phyloP scores from a whole-genome alignment of 2,113 vertebrate species.

The Campylomormyrus tamandua region DNA sequence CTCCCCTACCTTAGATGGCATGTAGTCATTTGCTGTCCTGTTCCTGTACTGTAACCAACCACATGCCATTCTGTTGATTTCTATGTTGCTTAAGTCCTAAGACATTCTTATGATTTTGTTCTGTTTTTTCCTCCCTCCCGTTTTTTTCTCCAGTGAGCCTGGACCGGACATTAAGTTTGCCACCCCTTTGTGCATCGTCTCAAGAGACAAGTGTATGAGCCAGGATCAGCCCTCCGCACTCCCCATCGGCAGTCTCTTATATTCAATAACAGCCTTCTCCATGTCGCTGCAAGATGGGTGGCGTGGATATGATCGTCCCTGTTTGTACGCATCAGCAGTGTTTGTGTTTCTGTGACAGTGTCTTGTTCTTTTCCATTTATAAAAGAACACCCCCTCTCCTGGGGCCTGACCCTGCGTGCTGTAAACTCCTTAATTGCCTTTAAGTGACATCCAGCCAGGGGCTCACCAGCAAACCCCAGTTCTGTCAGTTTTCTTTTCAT shows the following conservation, averaged over 20 bases:
- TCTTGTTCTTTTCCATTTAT: conserved; percentile 47
- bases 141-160: conserved; percentile 34
- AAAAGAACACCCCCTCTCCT: conserved; percentile 53
- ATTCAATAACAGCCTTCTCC: conserved; percentile 38
- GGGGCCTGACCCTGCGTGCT: conserved; percentile 48
- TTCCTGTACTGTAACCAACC: conserved; percentile 16
- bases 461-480: conserved; percentile 24
- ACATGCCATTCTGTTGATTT: conserved; percentile 15
- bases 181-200: conserved; percentile 18
- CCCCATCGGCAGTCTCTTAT: conserved; percentile 42
- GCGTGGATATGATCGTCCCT: conserved; percentile 56
- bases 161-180: conserved; percentile 29
- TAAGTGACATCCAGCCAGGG: conserved; percentile 38
- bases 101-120: conserved; percentile 12
- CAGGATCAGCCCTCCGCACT: conserved; percentile 28
- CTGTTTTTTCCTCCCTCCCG: background rate
- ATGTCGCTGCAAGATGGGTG: conserved; percentile 62
- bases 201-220: background rate
- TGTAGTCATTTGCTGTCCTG: conserved; percentile 1
- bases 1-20: background rate
- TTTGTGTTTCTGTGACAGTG: conserved; percentile 43
- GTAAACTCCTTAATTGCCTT: conserved; percentile 44
- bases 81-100: conserved; percentile 1
- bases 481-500: conserved; percentile 1
- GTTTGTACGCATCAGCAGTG: conserved; percentile 37